Conservation (phyloP, 2,797 vertebrate species). For the Siniperca scherzeri region DNA sequence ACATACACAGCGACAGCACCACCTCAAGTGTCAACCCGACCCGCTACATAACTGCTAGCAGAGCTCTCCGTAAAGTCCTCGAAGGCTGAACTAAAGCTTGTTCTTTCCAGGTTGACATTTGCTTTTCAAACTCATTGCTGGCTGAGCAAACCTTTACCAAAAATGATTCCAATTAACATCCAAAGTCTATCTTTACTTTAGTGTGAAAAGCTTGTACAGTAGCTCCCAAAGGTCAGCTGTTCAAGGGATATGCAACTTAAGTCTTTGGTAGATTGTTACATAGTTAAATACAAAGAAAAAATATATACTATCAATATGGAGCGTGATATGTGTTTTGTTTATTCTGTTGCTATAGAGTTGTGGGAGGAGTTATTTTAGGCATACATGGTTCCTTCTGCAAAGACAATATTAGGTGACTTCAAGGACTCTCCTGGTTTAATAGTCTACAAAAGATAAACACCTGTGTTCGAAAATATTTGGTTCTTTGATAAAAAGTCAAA, state of each 20-base stretch:
- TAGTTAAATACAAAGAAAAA: background rate
- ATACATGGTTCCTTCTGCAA: background rate
- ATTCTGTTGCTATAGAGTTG: background rate
- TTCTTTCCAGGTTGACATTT: slow-evolving; percentile 29
- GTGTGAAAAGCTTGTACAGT: background rate
- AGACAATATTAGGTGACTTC: background rate
- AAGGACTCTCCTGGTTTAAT: background rate
- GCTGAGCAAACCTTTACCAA: slow-evolving; percentile 22
- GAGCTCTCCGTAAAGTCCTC: slow-evolving; percentile 1
- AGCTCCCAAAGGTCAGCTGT: slow-evolving; percentile 7
- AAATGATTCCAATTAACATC: slow-evolving; percentile 8
- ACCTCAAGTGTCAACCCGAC: slow-evolving; percentile 3
- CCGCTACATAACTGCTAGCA: background rate
- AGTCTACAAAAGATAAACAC: background rate
- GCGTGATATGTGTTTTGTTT: background rate
- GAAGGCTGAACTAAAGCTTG: background rate
- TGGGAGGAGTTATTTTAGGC: background rate
- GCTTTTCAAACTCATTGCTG: slow-evolving; percentile 20
- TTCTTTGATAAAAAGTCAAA: background rate
- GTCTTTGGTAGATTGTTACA: background rate
- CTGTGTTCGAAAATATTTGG: background rate
- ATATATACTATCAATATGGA: background rate
- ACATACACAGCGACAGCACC: background rate
- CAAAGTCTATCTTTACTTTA: background rate
- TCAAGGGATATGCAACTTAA: background rate